Percentiles rank a stretch among this genome's conserved stretches.
Evolutionary conservation across 2,888 invertebrate species (phyloP).

Genomic region (Thera obeliscata): DNA sequence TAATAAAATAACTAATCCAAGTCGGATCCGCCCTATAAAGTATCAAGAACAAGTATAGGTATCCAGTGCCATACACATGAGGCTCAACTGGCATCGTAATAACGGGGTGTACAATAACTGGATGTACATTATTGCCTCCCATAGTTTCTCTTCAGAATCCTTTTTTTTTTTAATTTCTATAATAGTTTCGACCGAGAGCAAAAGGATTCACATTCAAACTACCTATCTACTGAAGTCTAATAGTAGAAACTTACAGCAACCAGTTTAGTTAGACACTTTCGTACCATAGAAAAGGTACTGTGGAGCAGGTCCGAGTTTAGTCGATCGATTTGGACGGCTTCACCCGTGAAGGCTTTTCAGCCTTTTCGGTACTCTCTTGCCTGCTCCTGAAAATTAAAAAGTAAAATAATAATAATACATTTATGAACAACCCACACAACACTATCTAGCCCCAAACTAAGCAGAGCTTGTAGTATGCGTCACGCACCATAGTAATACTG

Average conservation of each 20-base stretch:
- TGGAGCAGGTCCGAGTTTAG: constrained; percentile 50
- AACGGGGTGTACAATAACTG: too few relatives aligned
- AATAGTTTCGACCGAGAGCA: constrained; percentile 38
- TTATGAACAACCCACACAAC: too few relatives aligned
- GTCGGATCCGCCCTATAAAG: too few relatives aligned
- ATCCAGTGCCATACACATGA: too few relatives aligned
- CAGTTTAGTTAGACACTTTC: constrained; percentile 37
- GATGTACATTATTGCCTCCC: too few relatives aligned
- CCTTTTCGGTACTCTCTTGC: constrained; percentile 72
- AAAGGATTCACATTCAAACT: constrained; percentile 50
- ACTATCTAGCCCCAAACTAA: too few relatives aligned
- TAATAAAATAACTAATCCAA: too few relatives aligned
- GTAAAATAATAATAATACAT: not conserved
- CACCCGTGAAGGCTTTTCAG: constrained; percentile 67
- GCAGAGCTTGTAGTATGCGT: too few relatives aligned
- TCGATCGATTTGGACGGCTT: constrained; percentile 82
- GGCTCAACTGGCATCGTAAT: too few relatives aligned
- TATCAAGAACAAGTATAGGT: too few relatives aligned
- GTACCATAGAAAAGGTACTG: constrained; percentile 23
- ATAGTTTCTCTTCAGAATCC: too few relatives aligned
- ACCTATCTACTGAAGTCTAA: constrained; percentile 61
- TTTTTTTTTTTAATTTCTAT: not conserved
- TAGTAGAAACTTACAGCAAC: constrained; percentile 60
- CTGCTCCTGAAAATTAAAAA: constrained; percentile 62
- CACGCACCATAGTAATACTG: too few relatives aligned